Base-by-base conservation (phyloP, 2,797 vertebrate species). In the Varecia variegata region DNA sequence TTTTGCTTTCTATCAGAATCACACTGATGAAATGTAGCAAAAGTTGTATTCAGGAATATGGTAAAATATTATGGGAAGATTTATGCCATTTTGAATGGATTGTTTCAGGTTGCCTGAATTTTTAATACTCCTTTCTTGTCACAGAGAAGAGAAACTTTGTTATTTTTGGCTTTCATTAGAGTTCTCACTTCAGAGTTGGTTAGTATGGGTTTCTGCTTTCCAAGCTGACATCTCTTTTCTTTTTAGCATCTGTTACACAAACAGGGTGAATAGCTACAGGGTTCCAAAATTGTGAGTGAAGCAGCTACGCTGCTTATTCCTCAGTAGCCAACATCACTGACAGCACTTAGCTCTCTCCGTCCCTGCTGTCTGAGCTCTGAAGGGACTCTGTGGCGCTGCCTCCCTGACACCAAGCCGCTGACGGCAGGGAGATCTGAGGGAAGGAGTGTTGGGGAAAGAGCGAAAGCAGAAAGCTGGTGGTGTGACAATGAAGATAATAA, bases 81-180 rank as follows among this genome's bases (percentile, higher is more conserved):
- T 27, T 20, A 0, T 14, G 4, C 32, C 76, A 87, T 92, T 96
- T 94, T 85, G 94, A 89, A 91, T 35, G 40, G 79, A 93, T 92
- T 93, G 90, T 95, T 92, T 94, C 81, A 94, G 76, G 96, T 95
- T 97, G 92, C 74, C 81, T 97, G 95, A 80, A 95, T 97, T 97
- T 97, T 92, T 96, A 97, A 94, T 81, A 54, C 8, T 0, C 0
- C 68, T 30, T 95, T 77, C 90, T 93, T 92, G 91, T 89, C 88
- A 74, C 11, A 1, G 45, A 40, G 60, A 74, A 58, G 88, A 96
- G 50, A 47, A 90, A 90, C 47, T 79, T 47, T 81, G 47, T 82
- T 71, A 43, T 20, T 84, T 25, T 77, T 93, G 95, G 83, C 93
- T 96, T 97, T 96, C 96, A 89, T 93, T 97, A 25, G 65, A 84